Conservation (phyloP, 2,888 invertebrate species). For the Pristionchus mayeri region DNA sequence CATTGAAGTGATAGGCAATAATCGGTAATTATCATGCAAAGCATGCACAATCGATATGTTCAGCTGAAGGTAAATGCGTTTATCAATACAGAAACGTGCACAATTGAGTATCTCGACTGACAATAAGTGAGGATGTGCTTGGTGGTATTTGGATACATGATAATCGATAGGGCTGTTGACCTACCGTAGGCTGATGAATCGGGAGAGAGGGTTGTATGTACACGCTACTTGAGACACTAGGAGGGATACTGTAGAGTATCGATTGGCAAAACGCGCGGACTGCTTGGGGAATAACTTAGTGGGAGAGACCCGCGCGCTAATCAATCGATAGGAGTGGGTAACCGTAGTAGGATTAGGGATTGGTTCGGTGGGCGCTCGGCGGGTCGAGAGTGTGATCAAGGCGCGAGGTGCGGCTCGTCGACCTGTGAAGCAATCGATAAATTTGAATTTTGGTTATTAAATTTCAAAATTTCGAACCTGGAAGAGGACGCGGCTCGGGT, state of each 20-base stretch:
- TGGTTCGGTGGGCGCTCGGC: not conserved
- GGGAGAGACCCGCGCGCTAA: not conserved
- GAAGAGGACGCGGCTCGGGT: constrained; percentile 47
- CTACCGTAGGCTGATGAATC: constrained; percentile 11
- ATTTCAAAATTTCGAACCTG: constrained; percentile 26
- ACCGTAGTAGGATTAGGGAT: not conserved
- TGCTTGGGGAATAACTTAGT: not conserved
- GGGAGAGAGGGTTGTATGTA: not conserved
- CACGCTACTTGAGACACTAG: not conserved
- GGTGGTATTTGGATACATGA: not conserved
- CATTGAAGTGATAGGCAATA: too few species aligned
- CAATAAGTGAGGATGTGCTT: not conserved
- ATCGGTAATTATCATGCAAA: too few species aligned
- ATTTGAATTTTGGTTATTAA: not conserved
- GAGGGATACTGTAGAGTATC: not conserved
- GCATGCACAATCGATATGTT: too few species aligned
- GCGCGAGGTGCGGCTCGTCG: constrained; percentile 35
- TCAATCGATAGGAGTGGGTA: not conserved
- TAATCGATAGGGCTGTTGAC: not conserved
- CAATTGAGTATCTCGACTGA: constrained; percentile 30
- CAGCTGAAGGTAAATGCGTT: not conserved
- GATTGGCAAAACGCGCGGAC: not conserved
- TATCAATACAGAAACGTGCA: not conserved
- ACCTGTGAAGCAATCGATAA: not conserved
- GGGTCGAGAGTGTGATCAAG: not conserved